Evolutionary conservation across 2,888 invertebrate species (phyloP).

Genomic region (Cosmopolites sordidus): DNA sequence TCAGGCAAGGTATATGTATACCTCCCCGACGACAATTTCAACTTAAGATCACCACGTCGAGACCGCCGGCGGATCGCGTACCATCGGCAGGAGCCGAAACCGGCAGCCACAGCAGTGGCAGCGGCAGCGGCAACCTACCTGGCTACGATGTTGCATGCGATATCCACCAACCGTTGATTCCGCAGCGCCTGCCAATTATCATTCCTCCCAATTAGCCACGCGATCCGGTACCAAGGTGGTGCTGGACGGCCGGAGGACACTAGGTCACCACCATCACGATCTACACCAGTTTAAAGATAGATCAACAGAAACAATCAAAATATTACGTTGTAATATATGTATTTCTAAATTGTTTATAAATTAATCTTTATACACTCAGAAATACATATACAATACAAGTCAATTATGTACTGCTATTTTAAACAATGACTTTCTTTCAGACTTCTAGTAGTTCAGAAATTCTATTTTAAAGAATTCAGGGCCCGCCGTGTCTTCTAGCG

Average conservation of each 20-base stretch:
- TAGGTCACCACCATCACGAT: constrained; percentile 2
- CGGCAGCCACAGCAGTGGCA: neutral
- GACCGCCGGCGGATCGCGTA: constrained; percentile 3
- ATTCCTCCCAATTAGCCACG: constrained; percentile 16
- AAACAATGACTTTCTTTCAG: no score
- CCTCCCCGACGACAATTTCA: neutral
- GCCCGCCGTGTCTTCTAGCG: no score
- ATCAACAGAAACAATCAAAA: no score
- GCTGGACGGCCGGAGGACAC: constrained; percentile 5
- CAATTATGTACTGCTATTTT: no score
- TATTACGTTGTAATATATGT: no score
- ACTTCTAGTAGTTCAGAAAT: no score
- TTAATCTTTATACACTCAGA: no score
- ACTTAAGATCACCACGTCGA: neutral
- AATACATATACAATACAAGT: no score
- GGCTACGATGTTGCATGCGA: constrained; percentile 9
- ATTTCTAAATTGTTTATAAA: no score
- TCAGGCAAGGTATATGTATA: no score
- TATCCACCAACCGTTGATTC: constrained; percentile 8
- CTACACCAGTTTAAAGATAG: no score
- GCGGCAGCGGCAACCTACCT: constrained; percentile 5
- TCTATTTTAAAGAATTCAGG: no score
- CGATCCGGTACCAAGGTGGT: constrained; percentile 9
- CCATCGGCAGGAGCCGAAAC: constrained; percentile 3
- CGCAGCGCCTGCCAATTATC: constrained; percentile 9